phyloP scores from a whole-genome alignment of 2,888 invertebrate genomes.

The Drosophila basisetae region DNA sequence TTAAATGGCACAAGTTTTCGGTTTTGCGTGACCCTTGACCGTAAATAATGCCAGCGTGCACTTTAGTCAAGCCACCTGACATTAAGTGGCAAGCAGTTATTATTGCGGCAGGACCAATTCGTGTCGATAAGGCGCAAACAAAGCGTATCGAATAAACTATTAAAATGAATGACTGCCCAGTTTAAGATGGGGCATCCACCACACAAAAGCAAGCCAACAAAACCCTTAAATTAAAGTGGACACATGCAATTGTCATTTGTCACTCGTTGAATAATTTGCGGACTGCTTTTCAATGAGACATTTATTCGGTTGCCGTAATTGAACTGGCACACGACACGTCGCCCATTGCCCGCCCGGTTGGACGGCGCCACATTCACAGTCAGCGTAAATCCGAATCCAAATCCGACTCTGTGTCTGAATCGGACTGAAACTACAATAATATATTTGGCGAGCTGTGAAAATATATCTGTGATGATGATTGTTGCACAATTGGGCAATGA shows the following conservation, averaged over 20 bases:
- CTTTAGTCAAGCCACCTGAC: conserved; percentile 12
- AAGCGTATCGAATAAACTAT: conserved; percentile 33
- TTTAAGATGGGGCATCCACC: conserved; percentile 5
- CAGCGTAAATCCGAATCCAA: conserved; percentile 2
- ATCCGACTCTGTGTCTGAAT: not conserved
- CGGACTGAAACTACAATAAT: conserved; percentile 6
- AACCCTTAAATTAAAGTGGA: conserved; percentile 49
- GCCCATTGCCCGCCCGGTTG: conserved; percentile 17
- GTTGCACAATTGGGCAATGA: conserved; percentile 18
- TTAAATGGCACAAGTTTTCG: conserved; percentile 2
- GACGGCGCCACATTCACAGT: conserved; percentile 21
- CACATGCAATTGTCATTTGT: conserved; percentile 30
- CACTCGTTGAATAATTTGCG: conserved; percentile 53
- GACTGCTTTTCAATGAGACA: conserved; percentile 47
- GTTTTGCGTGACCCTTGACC: conserved; percentile 2
- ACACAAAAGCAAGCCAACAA: conserved; percentile 22
- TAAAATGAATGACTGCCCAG: conserved; percentile 24
- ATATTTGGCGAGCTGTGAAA: conserved; percentile 47
- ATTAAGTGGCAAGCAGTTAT: conserved; percentile 1
- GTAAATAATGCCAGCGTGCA: conserved; percentile 20
- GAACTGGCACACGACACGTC: conserved; percentile 63
- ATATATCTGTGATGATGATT: conserved; percentile 8
- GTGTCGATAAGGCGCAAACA: conserved; percentile 38
- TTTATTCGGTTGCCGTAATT: conserved; percentile 66
- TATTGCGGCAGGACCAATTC: conserved; percentile 4